Evolutionary conservation across 2,797 vertebrate species (phyloP).

Genomic region (Champsocephalus gunnari): DNA sequence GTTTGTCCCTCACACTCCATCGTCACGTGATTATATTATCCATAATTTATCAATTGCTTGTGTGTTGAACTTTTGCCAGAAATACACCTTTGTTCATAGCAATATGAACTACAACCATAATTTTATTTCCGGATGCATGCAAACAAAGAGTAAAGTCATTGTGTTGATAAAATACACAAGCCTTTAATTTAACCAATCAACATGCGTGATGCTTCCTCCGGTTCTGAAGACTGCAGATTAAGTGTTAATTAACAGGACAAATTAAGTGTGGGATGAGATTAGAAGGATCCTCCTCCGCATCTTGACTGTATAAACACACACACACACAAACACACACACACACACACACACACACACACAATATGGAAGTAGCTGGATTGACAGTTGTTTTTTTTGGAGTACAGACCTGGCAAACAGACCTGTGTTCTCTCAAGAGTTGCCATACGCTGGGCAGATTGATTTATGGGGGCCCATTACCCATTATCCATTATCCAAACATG

Average conservation of each 20-base stretch:
- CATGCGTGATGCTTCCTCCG: slow-evolving; percentile 10
- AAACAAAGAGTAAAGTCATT: slow-evolving; percentile 5
- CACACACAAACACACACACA: neutral
- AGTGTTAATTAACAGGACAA: slow-evolving; percentile 58
- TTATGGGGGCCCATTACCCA: slow-evolving; percentile 33
- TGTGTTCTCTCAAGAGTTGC: neutral
- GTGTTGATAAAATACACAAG: slow-evolving; percentile 16
- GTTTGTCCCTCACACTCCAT: neutral
- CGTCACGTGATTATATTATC: neutral
- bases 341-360: neutral
- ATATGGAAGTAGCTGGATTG: slow-evolving; percentile 35
- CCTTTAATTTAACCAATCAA: slow-evolving; percentile 38
- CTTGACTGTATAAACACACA: slow-evolving; percentile 4
- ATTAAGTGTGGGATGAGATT: slow-evolving; percentile 55
- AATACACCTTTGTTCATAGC: neutral
- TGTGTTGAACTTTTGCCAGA: neutral
- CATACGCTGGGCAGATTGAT: slow-evolving; percentile 30
- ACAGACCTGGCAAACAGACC: slow-evolving; percentile 41
- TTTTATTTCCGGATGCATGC: neutral
- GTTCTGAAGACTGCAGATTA: slow-evolving; percentile 44
- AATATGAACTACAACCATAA: neutral
- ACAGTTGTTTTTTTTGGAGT: slow-evolving; percentile 42
- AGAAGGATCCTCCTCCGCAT: slow-evolving; percentile 35
- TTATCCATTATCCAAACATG: slow-evolving; percentile 41
- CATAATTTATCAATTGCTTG: neutral